Percentiles rank a stretch among this genome's conserved stretches.
Evolutionary conservation across 2,797 vertebrate genomes (phyloP).

Genomic region (Numenius phaeopus): DNA sequence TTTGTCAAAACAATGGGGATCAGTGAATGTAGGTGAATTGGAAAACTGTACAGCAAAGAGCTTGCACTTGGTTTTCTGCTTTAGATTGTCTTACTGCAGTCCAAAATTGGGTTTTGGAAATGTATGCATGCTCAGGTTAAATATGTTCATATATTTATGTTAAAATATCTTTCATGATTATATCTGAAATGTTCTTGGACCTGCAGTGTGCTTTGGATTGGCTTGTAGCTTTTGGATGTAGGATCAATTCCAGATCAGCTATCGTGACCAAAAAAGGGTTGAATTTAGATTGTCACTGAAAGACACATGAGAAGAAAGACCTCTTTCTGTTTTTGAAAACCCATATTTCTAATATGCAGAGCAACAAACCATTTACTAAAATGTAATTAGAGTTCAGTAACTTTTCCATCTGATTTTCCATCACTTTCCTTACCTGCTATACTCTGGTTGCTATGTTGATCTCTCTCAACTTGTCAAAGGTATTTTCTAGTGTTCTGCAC

Average conservation of each 20-base stretch:
- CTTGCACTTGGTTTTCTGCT: not conserved
- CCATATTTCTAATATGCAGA: not conserved
- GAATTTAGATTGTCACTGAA: not conserved
- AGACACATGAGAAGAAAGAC: not conserved
- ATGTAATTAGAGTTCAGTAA: not conserved
- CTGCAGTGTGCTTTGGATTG: not conserved
- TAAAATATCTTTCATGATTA: not conserved
- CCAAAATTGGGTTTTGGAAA: not conserved
- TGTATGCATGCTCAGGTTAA: not conserved
- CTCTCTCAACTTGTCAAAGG: not conserved
- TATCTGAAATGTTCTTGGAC: not conserved
- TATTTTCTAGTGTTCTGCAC: not conserved
- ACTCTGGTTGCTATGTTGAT: not conserved
- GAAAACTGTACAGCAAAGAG: not conserved
- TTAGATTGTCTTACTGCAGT: not conserved
- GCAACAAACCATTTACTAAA: not conserved
- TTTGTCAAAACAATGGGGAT: not conserved
- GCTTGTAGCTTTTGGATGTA: not conserved
- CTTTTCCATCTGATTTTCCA: not conserved
- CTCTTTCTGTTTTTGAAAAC: not conserved
- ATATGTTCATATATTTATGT: not conserved
- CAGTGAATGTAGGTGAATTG: not conserved
- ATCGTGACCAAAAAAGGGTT: not conserved
- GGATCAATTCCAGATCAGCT: not conserved
- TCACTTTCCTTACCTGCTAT: not conserved